phyloP scores from a whole-genome alignment of 2,797 vertebrate genomes.

The Tachyglossus aculeatus region DNA sequence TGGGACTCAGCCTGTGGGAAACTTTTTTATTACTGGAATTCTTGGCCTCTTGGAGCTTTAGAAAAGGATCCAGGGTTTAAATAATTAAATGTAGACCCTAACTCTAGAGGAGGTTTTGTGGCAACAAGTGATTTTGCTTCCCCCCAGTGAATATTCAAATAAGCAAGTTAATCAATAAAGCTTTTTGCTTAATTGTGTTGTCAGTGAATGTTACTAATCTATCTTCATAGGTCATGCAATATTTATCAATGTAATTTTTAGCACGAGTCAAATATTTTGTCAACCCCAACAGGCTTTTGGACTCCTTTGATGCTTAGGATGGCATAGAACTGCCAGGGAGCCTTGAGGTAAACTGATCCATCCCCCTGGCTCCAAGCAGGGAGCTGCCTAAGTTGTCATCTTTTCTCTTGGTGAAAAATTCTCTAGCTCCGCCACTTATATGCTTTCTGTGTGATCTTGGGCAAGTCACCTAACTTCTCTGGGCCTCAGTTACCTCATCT shows the following conservation, averaged over 20 bases:
- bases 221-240: slow-evolving; percentile 35
- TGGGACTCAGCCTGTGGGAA: slow-evolving; percentile 31
- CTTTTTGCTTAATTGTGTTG: slow-evolving; percentile 51
- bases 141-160: slow-evolving; percentile 57
- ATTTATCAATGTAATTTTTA: slow-evolving; percentile 45
- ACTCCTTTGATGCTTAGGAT: slow-evolving; percentile 21
- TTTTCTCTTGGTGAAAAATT: too few species aligned
- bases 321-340: too few species aligned
- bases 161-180: slow-evolving; percentile 49
- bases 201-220: slow-evolving; percentile 29
- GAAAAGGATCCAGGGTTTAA: slow-evolving; percentile 45
- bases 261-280: slow-evolving; percentile 18
- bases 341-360: too few species aligned
- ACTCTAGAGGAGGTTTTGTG: slow-evolving; percentile 38
- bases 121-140: slow-evolving; percentile 41
- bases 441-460: too few species aligned
- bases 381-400: too few species aligned
- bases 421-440: too few species aligned
- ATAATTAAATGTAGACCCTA: slow-evolving; percentile 51
- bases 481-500: too few species aligned
- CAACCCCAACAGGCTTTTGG: slow-evolving; percentile 11
- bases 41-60: slow-evolving; percentile 50
- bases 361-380: too few species aligned
- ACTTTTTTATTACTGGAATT: slow-evolving; percentile 41
- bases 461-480: too few species aligned